Evolutionary conservation across 2,888 invertebrate genomes (phyloP), one percentile per base, ranked within the genome.

Genomic region (Cordylochernes scorpioides): DNA sequence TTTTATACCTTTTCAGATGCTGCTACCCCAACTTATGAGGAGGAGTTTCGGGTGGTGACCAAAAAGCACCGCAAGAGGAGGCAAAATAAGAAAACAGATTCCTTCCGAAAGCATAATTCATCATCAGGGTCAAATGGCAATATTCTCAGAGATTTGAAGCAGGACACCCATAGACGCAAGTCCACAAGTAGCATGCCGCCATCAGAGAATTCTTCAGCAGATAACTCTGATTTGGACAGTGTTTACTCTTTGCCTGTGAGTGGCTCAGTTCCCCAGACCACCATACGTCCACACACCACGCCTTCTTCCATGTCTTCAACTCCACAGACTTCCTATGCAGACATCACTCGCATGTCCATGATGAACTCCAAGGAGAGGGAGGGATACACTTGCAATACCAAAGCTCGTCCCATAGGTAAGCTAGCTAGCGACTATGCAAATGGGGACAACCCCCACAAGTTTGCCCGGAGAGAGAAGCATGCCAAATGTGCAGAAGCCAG

Each of bases 11-110:
- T n/a, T n/a, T n/a, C n/a, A n/a, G n/a, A n/a, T n/a, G n/a, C n/a
- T n/a, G n/a, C n/a, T n/a, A n/a, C n/a, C n/a, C n/a, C n/a, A n/a
- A n/a, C n/a, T n/a, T n/a, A n/a, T n/a, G n/a, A n/a, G n/a, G n/a
- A n/a, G n/a, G 77, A 75, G 47, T 78, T 75, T 55, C 68, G 71
- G 50, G 70, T 73, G 29, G 77, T 78, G 29, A 71, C 69, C 33
- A 77, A 74, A 49, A 71, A 71, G 51, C 72, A 72, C 52, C 68
- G 69, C 2, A 35, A 33, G 25, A 33, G 30, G 28, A 24, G 31
- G 16, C 34, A 27, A 14, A 15, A 28, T 12, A 38, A 35, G 13
- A 25, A 34, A n/a, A 32, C 35, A 4, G 38, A 38, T 22, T 17
- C 31, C 1, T 30, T 28, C 14, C 17, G 38, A 9, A 31, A 30